Evolutionary conservation across 2,113 vertebrate genomes (phyloP), one percentile per base, ranked within the genome.

Genomic region (Sorex araneus): DNA sequence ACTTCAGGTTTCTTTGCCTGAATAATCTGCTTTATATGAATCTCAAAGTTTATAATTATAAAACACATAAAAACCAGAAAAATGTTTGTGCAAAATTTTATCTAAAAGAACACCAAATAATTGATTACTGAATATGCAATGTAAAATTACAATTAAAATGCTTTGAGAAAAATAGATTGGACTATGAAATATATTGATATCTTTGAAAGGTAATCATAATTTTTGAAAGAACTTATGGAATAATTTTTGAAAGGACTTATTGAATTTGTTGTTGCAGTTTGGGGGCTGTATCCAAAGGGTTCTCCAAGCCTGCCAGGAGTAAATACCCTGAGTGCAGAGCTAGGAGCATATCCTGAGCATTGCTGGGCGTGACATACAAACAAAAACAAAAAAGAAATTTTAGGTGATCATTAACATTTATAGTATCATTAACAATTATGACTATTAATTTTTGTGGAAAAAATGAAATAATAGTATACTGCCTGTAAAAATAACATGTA

Each of bases 321-420:
- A 23, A 60, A 19, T 19, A 40, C 40, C 4, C 18, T 21, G 6
- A 60, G 21, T 60, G 57, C 57, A 60, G 21, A 60, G 57, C 57
- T 16, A 60, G 21, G 57, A 23, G 19, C 23, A 60, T 4, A 19
- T 16, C 19, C 18, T 21, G 19, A 60, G 57, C 57, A 60, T 60
- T 60, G 57, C 19, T 21, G 57, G 21, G 2, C 23, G 18, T 60
- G 57, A 60, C 18, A 6, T 19, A 18, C 50, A 54, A 40, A 40
- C 13, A 82, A 70, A 40, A 40, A 79, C 54, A 93, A 21, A 60
- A 60, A 60, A 85, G 89, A 67, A 79, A 70, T 40, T 25, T 54
- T 84, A 60, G 28, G 21, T 66, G 36, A 70, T 23, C 6, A 8
- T 3, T 50, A 4, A 11, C 69, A 23, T 3, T 4, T 9, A 47